Percentiles rank a stretch among this genome's conserved stretches.
Evolutionary conservation across 2,113 vertebrate species (phyloP).

Genomic region (Bos indicus): DNA sequence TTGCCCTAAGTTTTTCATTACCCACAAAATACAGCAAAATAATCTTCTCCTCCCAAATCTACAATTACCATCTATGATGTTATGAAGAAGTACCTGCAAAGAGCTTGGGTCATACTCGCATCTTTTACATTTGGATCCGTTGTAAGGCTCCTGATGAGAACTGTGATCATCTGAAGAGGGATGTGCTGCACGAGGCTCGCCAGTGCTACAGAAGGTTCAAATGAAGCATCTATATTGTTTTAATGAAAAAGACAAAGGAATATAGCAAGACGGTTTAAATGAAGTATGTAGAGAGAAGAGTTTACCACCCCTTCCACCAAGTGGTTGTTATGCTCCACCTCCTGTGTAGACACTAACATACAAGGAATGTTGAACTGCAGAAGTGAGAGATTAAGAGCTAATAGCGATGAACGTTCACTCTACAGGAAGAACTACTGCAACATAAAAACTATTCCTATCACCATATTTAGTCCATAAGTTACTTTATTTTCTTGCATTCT

Average conservation of each 20-base stretch:
- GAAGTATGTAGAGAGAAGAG: background rate
- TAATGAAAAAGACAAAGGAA: slow-evolving; percentile 50
- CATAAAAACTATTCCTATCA: background rate
- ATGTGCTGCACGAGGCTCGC: slow-evolving; percentile 98
- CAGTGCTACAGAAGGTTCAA: slow-evolving; percentile 95
- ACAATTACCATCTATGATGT: background rate
- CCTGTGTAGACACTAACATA: background rate
- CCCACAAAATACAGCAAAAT: background rate
- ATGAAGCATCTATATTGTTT: slow-evolving; percentile 86
- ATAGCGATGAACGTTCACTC: background rate
- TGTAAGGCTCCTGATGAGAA: slow-evolving; percentile 98
- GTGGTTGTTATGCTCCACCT: background rate
- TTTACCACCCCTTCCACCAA: background rate
- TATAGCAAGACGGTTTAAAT: background rate
- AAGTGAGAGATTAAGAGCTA: background rate
- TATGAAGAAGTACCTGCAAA: slow-evolving; percentile 89
- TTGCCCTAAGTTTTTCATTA: background rate
- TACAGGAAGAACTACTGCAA: background rate
- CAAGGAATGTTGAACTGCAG: background rate
- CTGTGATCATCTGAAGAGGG: slow-evolving; percentile 97
- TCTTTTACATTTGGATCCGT: slow-evolving; percentile 98
- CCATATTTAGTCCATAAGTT: background rate
- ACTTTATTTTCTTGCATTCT: background rate
- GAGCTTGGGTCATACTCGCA: slow-evolving; percentile 96
- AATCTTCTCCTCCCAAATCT: background rate